Percentiles rank a stretch among this genome's conserved stretches.
Evolutionary conservation across 1,140 invertebrate species (phyloP).

Genomic region (Drosophila pseudoobscura): DNA sequence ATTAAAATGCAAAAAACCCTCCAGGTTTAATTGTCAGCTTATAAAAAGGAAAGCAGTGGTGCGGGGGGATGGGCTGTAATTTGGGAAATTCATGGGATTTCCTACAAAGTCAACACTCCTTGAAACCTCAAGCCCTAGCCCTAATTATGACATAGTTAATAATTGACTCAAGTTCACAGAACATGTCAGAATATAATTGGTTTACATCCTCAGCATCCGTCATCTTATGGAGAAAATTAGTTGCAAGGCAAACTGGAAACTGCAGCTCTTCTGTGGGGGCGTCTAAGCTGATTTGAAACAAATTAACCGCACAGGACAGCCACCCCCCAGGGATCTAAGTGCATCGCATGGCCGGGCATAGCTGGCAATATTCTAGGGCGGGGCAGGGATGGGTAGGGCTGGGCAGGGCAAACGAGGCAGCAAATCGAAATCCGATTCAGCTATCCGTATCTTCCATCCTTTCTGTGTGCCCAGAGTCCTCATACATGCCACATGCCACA

Average conservation of each 20-base stretch:
- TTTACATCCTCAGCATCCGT: constrained; percentile 17
- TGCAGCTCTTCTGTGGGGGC: constrained; percentile 8
- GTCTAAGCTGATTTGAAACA: constrained; percentile 68
- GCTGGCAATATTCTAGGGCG: constrained; percentile 62
- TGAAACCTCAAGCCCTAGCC: too few relatives aligned
- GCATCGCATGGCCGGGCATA: constrained; percentile 57
- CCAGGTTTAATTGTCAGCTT: too few relatives aligned
- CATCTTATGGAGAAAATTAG: constrained; percentile 20
- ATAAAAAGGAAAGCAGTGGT: too few relatives aligned
- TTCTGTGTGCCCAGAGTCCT: neutral
- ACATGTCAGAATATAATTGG: constrained; percentile 31
- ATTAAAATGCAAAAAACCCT: neutral
- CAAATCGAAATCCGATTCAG: constrained; percentile 48
- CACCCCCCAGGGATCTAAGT: constrained; percentile 62
- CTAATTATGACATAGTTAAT: neutral
- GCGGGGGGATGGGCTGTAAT: too few relatives aligned
- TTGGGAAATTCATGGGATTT: too few relatives aligned
- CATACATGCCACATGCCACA: constrained; percentile 4
- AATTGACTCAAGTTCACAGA: constrained; percentile 6
- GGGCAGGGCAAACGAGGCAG: neutral
- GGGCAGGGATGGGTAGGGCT: too few relatives aligned
- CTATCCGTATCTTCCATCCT: neutral
- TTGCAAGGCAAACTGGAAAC: constrained; percentile 10
- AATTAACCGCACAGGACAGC: constrained; percentile 71
- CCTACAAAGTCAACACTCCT: too few relatives aligned